Evolutionary conservation across 1,140 invertebrate genomes (phyloP).

Genomic region (Drosophila mojavensis): DNA sequence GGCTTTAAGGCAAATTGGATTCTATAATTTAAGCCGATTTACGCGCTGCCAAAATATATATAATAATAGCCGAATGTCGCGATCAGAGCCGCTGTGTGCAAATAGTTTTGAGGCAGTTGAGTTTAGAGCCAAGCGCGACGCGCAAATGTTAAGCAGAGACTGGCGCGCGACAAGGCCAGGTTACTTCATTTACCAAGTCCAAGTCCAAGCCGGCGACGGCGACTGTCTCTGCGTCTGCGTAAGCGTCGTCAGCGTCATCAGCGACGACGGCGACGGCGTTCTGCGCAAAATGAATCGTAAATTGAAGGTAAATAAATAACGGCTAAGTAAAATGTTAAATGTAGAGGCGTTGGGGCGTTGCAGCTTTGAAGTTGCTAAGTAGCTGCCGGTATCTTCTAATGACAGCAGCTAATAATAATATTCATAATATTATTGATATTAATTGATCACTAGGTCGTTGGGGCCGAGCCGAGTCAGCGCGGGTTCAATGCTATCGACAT

Average conservation of each 20-base stretch:
- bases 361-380: constrained; percentile 5
- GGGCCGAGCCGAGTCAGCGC: constrained; percentile 13
- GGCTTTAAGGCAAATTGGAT: constrained; percentile 50
- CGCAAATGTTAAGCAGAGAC: constrained; percentile 65
- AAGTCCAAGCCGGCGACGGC: constrained; percentile 20
- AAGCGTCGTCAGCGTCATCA: constrained; percentile 8
- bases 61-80: constrained; percentile 34
- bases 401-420: constrained; percentile 24
- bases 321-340: constrained; percentile 6
- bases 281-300: constrained; percentile 44
- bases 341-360: constrained; percentile 7
- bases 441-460: constrained; percentile 73
- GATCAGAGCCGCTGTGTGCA: constrained; percentile 14
- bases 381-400: constrained; percentile 34
- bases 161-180: constrained; percentile 74
- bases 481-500: constrained; percentile 62
- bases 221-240: constrained; percentile 6
- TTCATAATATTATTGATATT: constrained; percentile 27
- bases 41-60: constrained; percentile 47
- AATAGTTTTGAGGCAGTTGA: constrained; percentile 14
- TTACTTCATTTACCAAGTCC: constrained; percentile 72
- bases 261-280: constrained; percentile 11
- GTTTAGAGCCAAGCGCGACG: constrained; percentile 39
- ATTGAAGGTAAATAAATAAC: constrained; percentile 51
- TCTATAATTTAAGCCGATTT: constrained; percentile 67